Conservation (phyloP, 2,888 invertebrate species). For the Drosophila anomelani region DNA sequence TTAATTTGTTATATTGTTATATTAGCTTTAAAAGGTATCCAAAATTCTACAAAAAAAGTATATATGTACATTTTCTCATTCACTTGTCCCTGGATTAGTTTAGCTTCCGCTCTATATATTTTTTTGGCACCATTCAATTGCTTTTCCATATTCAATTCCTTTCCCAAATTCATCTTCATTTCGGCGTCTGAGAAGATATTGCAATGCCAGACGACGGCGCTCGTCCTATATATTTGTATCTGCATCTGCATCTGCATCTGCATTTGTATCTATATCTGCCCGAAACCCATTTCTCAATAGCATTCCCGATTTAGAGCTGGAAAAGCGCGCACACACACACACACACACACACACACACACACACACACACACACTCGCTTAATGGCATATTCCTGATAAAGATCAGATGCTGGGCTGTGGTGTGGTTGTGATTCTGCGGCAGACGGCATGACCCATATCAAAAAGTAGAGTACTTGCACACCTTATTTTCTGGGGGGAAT, state of each 20-base stretch:
- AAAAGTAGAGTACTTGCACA: conserved; percentile 59
- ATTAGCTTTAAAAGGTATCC: too few species aligned
- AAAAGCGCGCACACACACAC: conserved; percentile 51
- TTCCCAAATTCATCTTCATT: background rate
- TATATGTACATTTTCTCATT: too few species aligned
- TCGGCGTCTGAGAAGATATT: conserved; percentile 9
- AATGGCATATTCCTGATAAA: conserved; percentile 63
- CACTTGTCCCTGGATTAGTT: background rate
- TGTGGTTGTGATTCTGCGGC: conserved; percentile 27
- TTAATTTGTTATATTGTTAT: too few species aligned
- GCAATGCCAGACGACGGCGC: conserved; percentile 39
- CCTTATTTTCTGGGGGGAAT: conserved; percentile 46
- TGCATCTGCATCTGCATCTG: background rate
- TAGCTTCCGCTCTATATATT: background rate
- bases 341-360: conserved; percentile 62
- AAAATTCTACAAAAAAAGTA: too few species aligned
- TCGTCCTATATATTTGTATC: conserved; percentile 5
- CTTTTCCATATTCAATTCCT: background rate
- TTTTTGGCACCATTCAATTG: background rate
- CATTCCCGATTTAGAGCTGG: conserved; percentile 21
- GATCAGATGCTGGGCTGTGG: conserved; percentile 61
- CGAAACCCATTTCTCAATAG: background rate
- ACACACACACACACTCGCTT: conserved; percentile 62
- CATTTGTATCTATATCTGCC: background rate
- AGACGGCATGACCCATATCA: conserved; percentile 55